phyloP scores from a whole-genome alignment of 2,797 vertebrate species.

The Diplodus sargus region DNA sequence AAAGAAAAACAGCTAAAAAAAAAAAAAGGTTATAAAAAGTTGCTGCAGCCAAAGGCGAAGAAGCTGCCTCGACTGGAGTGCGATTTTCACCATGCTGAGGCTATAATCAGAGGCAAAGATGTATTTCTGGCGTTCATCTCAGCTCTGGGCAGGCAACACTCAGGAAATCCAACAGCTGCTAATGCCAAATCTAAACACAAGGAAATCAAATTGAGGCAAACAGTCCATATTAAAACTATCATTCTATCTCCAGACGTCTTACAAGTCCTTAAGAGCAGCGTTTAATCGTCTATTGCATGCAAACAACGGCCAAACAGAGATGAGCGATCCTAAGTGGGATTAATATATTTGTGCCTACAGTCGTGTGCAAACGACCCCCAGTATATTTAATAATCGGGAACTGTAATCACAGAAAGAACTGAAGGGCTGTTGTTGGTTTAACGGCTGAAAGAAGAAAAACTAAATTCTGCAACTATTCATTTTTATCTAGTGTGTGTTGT shows the following conservation, averaged over 20 bases:
- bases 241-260: constrained; percentile 34
- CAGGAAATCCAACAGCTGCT: constrained; percentile 68
- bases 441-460: constrained; percentile 13
- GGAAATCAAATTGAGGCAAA: constrained; percentile 58
- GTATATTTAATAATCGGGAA: constrained; percentile 28
- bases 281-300: constrained; percentile 42
- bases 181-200: constrained; percentile 54
- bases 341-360: constrained; percentile 40
- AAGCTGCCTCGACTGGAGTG: constrained; percentile 41
- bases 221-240: constrained; percentile 56
- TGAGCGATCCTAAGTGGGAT: constrained; percentile 38
- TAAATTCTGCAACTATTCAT: constrained; percentile 14
- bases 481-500: constrained; percentile 25
- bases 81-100: constrained; percentile 41
- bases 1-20: constrained; percentile 45
- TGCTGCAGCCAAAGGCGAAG: constrained; percentile 49
- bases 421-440: constrained; percentile 15
- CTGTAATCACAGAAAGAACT: constrained; percentile 3
- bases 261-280: constrained; percentile 24
- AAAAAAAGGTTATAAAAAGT: constrained; percentile 56
- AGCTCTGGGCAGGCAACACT: constrained; percentile 57
- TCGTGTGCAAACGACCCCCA: constrained; percentile 41
- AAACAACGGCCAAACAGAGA: constrained; percentile 37
- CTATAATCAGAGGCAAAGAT: constrained; percentile 66
- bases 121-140: constrained; percentile 55